These are phyloP conservation scores for Nestor notabilis DNA, from an alignment of 2,113 vertebrate species.

Conservation along the genomic window DNA sequence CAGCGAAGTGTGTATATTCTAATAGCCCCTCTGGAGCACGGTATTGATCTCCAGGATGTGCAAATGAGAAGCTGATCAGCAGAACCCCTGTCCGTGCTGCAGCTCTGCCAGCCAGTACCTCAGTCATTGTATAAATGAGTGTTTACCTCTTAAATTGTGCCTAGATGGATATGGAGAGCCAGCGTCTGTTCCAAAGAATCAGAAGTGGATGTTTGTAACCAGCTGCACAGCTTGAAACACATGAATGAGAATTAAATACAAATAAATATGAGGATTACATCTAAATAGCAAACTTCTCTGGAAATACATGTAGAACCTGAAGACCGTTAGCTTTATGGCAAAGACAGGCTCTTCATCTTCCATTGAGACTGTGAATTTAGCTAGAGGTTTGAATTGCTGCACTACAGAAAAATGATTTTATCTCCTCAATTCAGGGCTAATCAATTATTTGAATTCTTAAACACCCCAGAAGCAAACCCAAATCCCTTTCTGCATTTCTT, in stretches of 20 bases:
- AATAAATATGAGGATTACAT: background rate
- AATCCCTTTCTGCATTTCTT: background rate
- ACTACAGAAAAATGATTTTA: background rate
- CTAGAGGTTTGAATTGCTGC: background rate
- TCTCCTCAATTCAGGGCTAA: background rate
- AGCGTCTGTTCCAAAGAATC: background rate
- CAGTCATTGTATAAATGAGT: background rate
- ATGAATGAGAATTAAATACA: background rate
- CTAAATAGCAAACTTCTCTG: background rate
- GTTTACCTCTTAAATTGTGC: background rate
- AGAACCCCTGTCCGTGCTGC: background rate
- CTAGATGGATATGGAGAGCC: background rate
- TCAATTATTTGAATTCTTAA: slow-evolving; percentile 42
- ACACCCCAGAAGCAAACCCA: slow-evolving; percentile 4
- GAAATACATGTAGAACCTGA: background rate
- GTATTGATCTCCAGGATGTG: background rate
- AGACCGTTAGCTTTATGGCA: background rate
- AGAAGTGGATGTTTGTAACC: background rate
- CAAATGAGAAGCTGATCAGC: background rate
- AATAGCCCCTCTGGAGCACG: background rate
- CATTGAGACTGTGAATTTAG: background rate
- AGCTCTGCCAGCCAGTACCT: background rate
- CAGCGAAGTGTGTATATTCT: background rate
- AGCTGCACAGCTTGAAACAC: background rate
- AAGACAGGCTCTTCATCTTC: background rate